Evolutionary conservation across 2,113 vertebrate genomes (phyloP).

Genomic region (Elephantulus edwardii): DNA sequence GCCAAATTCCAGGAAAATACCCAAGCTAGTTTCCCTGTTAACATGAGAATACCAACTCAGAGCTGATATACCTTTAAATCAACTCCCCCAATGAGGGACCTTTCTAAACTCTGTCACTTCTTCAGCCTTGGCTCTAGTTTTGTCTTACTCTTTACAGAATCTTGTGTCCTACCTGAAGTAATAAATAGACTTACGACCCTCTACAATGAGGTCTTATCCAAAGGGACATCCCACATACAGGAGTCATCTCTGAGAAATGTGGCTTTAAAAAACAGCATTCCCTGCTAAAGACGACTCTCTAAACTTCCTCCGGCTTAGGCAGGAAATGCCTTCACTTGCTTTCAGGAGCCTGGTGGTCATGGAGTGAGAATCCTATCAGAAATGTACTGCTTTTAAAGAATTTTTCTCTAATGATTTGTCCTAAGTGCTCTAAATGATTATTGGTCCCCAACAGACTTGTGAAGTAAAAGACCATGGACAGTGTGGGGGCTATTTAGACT

Average conservation of each 20-base stretch:
- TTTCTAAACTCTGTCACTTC: neutral
- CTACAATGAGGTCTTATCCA: no score
- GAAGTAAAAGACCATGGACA: neutral
- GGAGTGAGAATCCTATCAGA: neutral
- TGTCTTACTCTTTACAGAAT: neutral
- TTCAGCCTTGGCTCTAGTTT: neutral
- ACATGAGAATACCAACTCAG: neutral
- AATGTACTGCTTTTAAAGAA: neutral
- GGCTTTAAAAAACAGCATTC: conserved; percentile 8
- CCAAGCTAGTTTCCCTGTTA: neutral
- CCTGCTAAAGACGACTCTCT: neutral
- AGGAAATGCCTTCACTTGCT: neutral
- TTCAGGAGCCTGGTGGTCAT: neutral
- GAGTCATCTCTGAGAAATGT: conserved; percentile 28
- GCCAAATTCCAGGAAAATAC: neutral
- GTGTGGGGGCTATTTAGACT: no score
- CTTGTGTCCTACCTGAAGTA: neutral
- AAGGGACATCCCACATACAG: neutral
- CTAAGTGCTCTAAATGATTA: neutral
- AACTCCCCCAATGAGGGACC: neutral
- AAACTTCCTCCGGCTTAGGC: neutral
- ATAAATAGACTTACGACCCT: no score
- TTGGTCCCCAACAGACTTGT: neutral
- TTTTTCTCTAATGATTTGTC: neutral
- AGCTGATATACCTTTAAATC: rapidly evolving